These are phyloP conservation scores for Choloepus didactylus DNA, from an alignment of 2,797 vertebrate species.

Conservation along the genomic window DNA sequence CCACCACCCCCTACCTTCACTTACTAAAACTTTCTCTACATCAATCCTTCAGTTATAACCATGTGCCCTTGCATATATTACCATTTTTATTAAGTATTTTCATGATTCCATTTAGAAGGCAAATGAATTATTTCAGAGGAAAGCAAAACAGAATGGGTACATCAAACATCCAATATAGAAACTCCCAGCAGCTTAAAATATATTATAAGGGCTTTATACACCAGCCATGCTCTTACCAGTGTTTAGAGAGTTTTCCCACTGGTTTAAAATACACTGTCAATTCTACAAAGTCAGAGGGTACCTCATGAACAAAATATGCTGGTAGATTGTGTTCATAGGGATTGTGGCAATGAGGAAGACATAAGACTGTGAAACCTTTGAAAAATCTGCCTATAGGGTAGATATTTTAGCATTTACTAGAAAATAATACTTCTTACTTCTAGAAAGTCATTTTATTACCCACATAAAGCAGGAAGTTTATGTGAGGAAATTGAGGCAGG, in stretches of 20 bases:
- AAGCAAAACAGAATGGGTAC: slow-evolving; percentile 74
- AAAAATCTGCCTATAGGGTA: not conserved
- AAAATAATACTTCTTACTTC: not conserved
- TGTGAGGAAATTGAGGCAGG: slow-evolving; percentile 48
- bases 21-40: not conserved
- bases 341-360: slow-evolving; percentile 36
- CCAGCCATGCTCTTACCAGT: slow-evolving; percentile 4
- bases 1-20: not conserved
- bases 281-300: slow-evolving; percentile 66
- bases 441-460: slow-evolving; percentile 53
- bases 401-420: slow-evolving; percentile 23
- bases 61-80: slow-evolving; percentile 66
- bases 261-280: slow-evolving; percentile 64
- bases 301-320: slow-evolving; percentile 39
- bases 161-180: slow-evolving; percentile 69
- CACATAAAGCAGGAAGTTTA: slow-evolving; percentile 55
- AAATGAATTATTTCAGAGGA: slow-evolving; percentile 80
- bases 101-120: slow-evolving; percentile 76
- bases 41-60: slow-evolving; percentile 63
- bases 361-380: slow-evolving; percentile 18
- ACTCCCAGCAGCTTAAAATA: slow-evolving; percentile 68
- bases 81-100: slow-evolving; percentile 80
- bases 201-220: slow-evolving; percentile 55
- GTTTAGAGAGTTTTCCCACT: slow-evolving; percentile 1
- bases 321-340: slow-evolving; percentile 44